These are phyloP conservation scores for Zele albiditarsus DNA, from an alignment of 2,888 invertebrate species.

Conservation along the genomic window DNA sequence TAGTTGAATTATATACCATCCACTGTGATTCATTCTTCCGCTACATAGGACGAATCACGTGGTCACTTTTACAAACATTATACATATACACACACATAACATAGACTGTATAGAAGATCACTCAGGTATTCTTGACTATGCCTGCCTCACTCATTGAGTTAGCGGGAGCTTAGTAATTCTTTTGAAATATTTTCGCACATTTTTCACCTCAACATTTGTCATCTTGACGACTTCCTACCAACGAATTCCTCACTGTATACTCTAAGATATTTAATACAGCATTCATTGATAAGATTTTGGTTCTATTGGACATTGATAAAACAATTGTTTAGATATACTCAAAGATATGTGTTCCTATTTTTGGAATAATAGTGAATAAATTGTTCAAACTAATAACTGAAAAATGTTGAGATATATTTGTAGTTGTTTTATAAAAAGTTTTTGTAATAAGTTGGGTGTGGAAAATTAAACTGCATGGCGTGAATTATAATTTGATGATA, in stretches of 20 bases:
- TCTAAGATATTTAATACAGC: no score
- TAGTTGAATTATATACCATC: constrained; percentile 7
- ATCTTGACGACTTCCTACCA: background rate
- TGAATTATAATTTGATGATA: no score
- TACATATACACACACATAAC: constrained; percentile 11
- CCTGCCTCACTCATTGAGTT: constrained; percentile 15
- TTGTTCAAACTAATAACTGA: no score
- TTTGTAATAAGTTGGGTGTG: no score
- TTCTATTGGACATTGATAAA: no score
- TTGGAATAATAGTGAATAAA: no score
- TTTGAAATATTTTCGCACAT: background rate
- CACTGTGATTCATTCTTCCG: constrained; percentile 36
- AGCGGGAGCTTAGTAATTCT: background rate
- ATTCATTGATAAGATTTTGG: no score
- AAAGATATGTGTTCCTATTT: no score
- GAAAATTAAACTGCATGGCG: no score
- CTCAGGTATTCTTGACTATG: constrained; percentile 20
- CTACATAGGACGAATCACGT: constrained; percentile 35
- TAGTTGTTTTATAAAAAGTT: no score
- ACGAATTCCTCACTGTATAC: background rate
- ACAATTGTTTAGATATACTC: no score
- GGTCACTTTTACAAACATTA: constrained; percentile 20
- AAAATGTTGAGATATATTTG: no score
- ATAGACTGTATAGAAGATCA: constrained; percentile 5
- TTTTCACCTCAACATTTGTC: background rate